Percentiles rank a stretch among this genome's conserved stretches.
phyloP scores from a whole-genome alignment of 1,140 invertebrate genomes.

The Eubasilissa regina region DNA sequence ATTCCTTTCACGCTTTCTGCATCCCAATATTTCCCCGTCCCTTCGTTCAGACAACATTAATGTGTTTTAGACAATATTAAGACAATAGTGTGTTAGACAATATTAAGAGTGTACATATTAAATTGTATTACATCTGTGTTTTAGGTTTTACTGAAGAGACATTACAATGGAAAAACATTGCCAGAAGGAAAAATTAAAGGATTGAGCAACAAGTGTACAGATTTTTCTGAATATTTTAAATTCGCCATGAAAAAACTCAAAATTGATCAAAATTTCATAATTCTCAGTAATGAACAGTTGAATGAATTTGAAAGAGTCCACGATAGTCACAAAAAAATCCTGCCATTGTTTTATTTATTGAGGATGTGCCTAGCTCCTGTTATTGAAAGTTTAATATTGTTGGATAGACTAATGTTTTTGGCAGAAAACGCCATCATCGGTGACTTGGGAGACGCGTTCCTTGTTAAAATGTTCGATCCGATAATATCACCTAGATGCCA shows the following conservation, averaged over 20 bases:
- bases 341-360: slow-evolving; percentile 87
- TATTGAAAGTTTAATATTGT: slow-evolving; percentile 86
- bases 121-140: slow-evolving; percentile 39
- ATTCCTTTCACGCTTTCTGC: no score
- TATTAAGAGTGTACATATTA: background rate
- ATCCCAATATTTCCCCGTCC: no score
- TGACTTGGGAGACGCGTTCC: slow-evolving; percentile 75
- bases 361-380: slow-evolving; percentile 86
- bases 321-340: slow-evolving; percentile 73
- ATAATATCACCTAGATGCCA: slow-evolving; percentile 84
- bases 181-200: slow-evolving; percentile 68
- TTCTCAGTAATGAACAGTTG: slow-evolving; percentile 71
- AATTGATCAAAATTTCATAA: slow-evolving; percentile 65
- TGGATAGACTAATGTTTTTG: slow-evolving; percentile 89
- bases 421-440: slow-evolving; percentile 77
- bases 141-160: slow-evolving; percentile 67
- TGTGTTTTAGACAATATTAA: background rate
- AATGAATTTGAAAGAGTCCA: slow-evolving; percentile 69
- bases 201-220: slow-evolving; percentile 70
- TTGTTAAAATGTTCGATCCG: slow-evolving; percentile 84
- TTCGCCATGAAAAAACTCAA: slow-evolving; percentile 76
- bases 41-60: no score
- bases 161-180: slow-evolving; percentile 66
- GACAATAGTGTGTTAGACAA: background rate
- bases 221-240: slow-evolving; percentile 78